phyloP scores from a whole-genome alignment of 2,113 vertebrate species.

The Xyrauchen texanus region DNA sequence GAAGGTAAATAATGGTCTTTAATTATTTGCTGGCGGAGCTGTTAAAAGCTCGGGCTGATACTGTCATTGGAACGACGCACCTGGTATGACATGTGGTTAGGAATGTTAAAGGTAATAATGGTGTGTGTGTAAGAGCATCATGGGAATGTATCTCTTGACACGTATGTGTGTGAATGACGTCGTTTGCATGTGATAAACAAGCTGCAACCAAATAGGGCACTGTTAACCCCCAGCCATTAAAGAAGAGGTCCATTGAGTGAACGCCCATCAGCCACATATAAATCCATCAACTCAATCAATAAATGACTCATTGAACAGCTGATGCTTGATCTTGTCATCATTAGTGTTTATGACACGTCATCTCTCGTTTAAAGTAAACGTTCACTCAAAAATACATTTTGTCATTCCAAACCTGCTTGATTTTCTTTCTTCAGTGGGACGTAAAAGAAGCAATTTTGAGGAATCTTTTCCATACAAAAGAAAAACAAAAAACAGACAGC shows the following conservation, averaged over 20 bases:
- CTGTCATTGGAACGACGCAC: slow-evolving; percentile 75
- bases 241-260: slow-evolving; percentile 27
- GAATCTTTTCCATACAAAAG: too few species aligned
- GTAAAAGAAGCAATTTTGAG: not conserved
- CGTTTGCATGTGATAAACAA: slow-evolving; percentile 44
- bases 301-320: slow-evolving; percentile 40
- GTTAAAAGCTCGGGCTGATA: slow-evolving; percentile 63
- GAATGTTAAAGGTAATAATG: slow-evolving; percentile 70
- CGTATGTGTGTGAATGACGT: slow-evolving; percentile 30
- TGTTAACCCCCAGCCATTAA: slow-evolving; percentile 51
- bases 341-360: slow-evolving; percentile 34
- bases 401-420: not conserved
- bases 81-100: slow-evolving; percentile 70
- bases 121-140: slow-evolving; percentile 27
- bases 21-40: slow-evolving; percentile 78
- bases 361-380: slow-evolving; percentile 21
- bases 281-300: slow-evolving; percentile 43
- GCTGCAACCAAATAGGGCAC: slow-evolving; percentile 41
- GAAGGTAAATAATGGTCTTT: slow-evolving; percentile 80
- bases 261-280: slow-evolving; percentile 35
- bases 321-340: slow-evolving; percentile 23
- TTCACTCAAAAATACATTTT: not conserved
- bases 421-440: not conserved
- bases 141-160: slow-evolving; percentile 34
- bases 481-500: too few species aligned